These are phyloP conservation scores for Muschampia plurimacula DNA, from an alignment of 2,888 invertebrate genomes.

Conservation along the genomic window DNA sequence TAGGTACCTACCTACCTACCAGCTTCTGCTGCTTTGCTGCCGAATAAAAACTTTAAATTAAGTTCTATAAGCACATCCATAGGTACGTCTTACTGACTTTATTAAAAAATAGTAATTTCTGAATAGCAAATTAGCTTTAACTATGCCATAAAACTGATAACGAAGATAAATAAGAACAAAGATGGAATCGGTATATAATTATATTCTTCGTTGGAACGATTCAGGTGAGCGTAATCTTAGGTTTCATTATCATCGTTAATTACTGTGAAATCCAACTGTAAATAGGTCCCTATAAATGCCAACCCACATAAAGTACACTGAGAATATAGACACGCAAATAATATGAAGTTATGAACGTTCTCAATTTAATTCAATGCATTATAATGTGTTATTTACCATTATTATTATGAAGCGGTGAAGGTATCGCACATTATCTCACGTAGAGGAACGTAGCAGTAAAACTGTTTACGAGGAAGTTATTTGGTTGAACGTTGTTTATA, in stretches of 20 bases:
- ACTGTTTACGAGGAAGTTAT: conserved; percentile 35
- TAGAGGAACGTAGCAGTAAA: conserved; percentile 15
- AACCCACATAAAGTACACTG: neutral
- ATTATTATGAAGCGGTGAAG: conserved; percentile 21
- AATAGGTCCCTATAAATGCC: neutral
- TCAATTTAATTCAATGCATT: conserved; percentile 6
- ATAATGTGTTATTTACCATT: conserved; percentile 7
- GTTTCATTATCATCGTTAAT: conserved; percentile 20
- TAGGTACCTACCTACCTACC: neutral
- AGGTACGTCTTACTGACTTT: too few species aligned
- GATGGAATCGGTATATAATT: neutral
- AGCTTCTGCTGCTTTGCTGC: neutral
- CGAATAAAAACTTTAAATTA: too few species aligned
- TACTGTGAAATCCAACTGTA: conserved; percentile 35
- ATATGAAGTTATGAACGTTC: too few species aligned
- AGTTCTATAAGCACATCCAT: too few species aligned
- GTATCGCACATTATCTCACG: conserved; percentile 15
- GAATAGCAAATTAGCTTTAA: neutral
- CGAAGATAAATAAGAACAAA: neutral
- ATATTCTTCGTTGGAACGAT: conserved; percentile 1
- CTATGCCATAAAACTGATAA: neutral
- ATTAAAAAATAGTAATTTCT: neutral
- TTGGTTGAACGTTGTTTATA: conserved; percentile 11
- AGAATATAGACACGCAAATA: neutral
- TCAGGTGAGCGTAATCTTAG: conserved; percentile 11